Conservation (phyloP, 2,888 invertebrate genomes). For the Rosalia funebris region DNA sequence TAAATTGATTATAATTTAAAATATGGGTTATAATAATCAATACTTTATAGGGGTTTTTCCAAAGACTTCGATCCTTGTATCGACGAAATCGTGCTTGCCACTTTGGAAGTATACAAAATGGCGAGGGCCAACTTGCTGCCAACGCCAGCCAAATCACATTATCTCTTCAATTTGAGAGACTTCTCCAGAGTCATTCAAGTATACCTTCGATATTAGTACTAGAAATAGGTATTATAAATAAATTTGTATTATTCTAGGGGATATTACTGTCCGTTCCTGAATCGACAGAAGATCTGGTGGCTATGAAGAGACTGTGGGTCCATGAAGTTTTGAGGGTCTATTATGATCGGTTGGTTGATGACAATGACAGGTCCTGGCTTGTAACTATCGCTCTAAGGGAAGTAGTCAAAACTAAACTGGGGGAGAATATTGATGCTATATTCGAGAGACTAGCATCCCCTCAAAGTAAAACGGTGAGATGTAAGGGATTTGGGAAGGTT, state of each 20-base stretch:
- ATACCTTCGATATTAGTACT: slow-evolving; percentile 29
- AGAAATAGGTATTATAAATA: background rate
- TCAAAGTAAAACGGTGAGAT: slow-evolving; percentile 21
- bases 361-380: slow-evolving; percentile 84
- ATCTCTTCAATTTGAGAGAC: slow-evolving; percentile 93
- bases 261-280: slow-evolving; percentile 92
- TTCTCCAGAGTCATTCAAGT: slow-evolving; percentile 92
- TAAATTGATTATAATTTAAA: too few species aligned
- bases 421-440: slow-evolving; percentile 75
- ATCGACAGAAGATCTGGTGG: slow-evolving; percentile 84
- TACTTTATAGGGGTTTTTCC: slow-evolving; percentile 87
- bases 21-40: too few species aligned
- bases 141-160: slow-evolving; percentile 93
- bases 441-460: slow-evolving; percentile 70
- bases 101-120: slow-evolving; percentile 86
- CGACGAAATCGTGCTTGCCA: slow-evolving; percentile 86
- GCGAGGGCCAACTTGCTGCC: slow-evolving; percentile 86
- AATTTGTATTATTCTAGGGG: slow-evolving; percentile 70
- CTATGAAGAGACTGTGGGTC: slow-evolving; percentile 93
- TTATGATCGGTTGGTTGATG: slow-evolving; percentile 89
- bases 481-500: too few species aligned
- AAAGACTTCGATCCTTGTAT: slow-evolving; percentile 95
- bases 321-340: slow-evolving; percentile 94
- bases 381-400: slow-evolving; percentile 74
- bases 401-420: slow-evolving; percentile 70